A percentile compares a stretch with the other conserved stretches of the same genome.
Conservation (phyloP, 2,113 vertebrate species). For the Muntiacus muntjak region DNA sequence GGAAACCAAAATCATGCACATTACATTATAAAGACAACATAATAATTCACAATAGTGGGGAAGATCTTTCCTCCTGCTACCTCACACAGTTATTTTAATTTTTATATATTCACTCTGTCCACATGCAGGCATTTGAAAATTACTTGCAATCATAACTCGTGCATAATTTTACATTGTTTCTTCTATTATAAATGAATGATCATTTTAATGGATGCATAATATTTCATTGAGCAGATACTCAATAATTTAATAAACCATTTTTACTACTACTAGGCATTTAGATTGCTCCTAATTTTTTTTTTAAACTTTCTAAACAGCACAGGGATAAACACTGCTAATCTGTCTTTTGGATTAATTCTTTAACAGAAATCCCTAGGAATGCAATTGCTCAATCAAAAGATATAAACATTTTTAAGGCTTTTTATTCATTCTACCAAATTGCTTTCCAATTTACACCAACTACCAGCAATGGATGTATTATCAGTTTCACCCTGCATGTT, state of each 20-base stretch:
- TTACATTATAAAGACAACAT: slow-evolving; percentile 9
- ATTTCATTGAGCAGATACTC: slow-evolving; percentile 12
- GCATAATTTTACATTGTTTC: slow-evolving; percentile 51
- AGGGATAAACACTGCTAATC: slow-evolving; percentile 10
- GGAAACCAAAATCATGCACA: background rate
- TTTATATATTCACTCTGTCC: slow-evolving; percentile 47
- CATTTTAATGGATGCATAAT: slow-evolving; percentile 59
- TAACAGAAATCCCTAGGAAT: slow-evolving; percentile 23
- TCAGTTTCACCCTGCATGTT: slow-evolving; percentile 35
- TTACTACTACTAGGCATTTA: background rate
- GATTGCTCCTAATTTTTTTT: background rate
- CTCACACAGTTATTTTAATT: slow-evolving; percentile 9
- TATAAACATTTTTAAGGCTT: slow-evolving; percentile 45
- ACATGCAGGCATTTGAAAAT: slow-evolving; percentile 58
- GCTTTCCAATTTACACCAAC: slow-evolving; percentile 63
- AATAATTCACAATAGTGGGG: background rate
- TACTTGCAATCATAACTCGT: slow-evolving; percentile 60
- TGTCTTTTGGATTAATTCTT: slow-evolving; percentile 45
- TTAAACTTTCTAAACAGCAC: background rate
- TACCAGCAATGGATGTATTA: slow-evolving; percentile 22
- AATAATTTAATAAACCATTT: slow-evolving; percentile 41
- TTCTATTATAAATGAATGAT: slow-evolving; percentile 11
- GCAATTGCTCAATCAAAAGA: slow-evolving; percentile 48
- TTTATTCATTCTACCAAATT: slow-evolving; percentile 62
- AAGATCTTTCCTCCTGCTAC: background rate